Evolutionary conservation across 2,888 invertebrate genomes (phyloP), one percentile per base, ranked within the genome.

Genomic region (Plagodis dolabraria): DNA sequence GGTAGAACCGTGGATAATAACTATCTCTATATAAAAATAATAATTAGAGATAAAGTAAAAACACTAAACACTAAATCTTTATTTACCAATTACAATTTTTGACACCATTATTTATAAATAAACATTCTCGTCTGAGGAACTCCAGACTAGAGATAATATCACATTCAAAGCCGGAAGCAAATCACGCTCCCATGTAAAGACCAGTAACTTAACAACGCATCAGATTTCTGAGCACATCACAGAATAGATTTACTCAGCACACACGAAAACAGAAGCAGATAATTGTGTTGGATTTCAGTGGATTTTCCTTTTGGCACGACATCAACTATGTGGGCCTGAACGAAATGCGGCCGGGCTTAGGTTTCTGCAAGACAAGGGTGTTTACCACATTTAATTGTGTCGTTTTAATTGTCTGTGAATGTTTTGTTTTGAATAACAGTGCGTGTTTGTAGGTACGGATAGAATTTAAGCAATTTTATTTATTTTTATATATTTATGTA

Each of bases 381-480:
- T 47, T 51, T 50, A 46, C 51, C 51, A 34, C 57, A 52, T 57
- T 57, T 57, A 57, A 57, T 57, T 57, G 57, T 57, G 51, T 43
- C 46, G 57, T 47, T 57, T 57, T 52, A 47, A 57, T 47, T 52
- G 57, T 57, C 33, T 52, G 46, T 47, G 36, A 47, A 43, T 48
- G 54, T 47, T 57, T 56, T 47, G 46, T 57, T 56, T 57, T 57
- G 47, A 57, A 57, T 52, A 57, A 57, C 57, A 57, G 47, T 57
- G 35, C 8, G 33, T 47, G 7, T 12, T 45, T 8, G 47, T 12
- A 22, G 7, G 47, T 12, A 10, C 9, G 34, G 43, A n/a, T 43
- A 33, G 43, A 35, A 51, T 43, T 43, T 34, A 52, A 52, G 7
- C 11, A 33, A 10, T 43, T 46, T 33, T 33, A 10, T 8, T 40